Conservation (phyloP, 1,140 invertebrate genomes). For the Brachionus rotundiformis region DNA sequence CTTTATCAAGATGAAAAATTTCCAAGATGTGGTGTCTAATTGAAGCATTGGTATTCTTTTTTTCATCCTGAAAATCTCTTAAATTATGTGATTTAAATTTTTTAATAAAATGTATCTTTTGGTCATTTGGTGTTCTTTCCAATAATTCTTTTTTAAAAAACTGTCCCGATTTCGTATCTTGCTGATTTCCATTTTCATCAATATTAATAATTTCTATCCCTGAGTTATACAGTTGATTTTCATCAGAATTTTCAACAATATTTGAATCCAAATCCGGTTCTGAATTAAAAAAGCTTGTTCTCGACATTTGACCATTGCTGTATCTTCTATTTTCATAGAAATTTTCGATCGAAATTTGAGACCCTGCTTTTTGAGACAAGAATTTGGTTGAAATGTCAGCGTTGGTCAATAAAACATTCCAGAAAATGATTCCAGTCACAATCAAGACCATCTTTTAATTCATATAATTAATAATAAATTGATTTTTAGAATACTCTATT, state of each 20-base stretch:
- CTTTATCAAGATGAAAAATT: not conserved
- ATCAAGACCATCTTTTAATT: too few relatives aligned
- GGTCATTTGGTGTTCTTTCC: not conserved
- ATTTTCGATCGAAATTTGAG: not conserved
- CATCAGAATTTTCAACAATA: not conserved
- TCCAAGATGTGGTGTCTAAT: not conserved
- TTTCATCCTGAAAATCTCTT: not conserved
- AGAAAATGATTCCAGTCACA: too few relatives aligned
- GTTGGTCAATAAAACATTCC: too few relatives aligned
- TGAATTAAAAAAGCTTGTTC: not conserved
- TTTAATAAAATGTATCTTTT: not conserved
- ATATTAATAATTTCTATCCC: not conserved
- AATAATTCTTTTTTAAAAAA: not conserved
- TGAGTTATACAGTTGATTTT: not conserved
- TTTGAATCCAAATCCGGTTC: not conserved
- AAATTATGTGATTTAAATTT: not conserved
- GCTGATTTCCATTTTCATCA: not conserved
- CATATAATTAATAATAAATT: too few relatives aligned
- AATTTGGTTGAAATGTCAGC: too few relatives aligned
- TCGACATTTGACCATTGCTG: not conserved
- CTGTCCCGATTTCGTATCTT: not conserved
- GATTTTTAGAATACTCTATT: too few relatives aligned
- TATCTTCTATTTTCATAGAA: not conserved
- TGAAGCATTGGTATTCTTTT: not conserved
- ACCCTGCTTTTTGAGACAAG: not conserved